A percentile compares a stretch with the other conserved stretches of the same genome.
Conservation (phyloP, 1,140 invertebrate species). For the Lamellibrachia luymesi region DNA sequence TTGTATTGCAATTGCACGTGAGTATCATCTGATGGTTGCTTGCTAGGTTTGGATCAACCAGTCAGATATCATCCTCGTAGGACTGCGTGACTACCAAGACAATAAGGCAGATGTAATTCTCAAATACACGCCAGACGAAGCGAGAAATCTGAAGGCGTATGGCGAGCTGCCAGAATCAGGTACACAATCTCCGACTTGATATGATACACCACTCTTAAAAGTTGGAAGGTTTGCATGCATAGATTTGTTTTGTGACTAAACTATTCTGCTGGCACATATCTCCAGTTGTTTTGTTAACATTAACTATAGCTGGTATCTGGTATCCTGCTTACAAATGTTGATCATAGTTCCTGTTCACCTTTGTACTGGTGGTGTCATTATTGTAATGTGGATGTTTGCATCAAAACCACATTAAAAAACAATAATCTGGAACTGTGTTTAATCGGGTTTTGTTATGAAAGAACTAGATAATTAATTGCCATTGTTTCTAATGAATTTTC, state of each 20-base stretch:
- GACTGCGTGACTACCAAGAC: constrained; percentile 95
- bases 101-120: constrained; percentile 99
- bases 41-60: constrained; percentile 92
- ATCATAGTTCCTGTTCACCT: too few species aligned
- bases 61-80: constrained; percentile 95
- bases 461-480: neutral
- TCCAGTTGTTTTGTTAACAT: neutral
- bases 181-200: constrained; percentile 27
- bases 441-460: neutral
- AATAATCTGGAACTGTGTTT: neutral
- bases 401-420: too few species aligned
- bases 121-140: constrained; percentile 99
- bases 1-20: neutral
- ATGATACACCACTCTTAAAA: neutral
- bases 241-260: neutral
- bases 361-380: neutral
- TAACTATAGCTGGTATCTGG: neutral
- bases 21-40: neutral
- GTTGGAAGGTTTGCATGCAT: neutral
- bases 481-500: neutral
- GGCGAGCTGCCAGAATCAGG: constrained; percentile 94
- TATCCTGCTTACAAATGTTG: too few species aligned
- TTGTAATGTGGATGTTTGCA: neutral
- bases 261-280: constrained; percentile 6
- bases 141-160: constrained; percentile 97